These are phyloP conservation scores for Tachina grossa DNA, from an alignment of 2,888 invertebrate species.

Conservation along the genomic window DNA sequence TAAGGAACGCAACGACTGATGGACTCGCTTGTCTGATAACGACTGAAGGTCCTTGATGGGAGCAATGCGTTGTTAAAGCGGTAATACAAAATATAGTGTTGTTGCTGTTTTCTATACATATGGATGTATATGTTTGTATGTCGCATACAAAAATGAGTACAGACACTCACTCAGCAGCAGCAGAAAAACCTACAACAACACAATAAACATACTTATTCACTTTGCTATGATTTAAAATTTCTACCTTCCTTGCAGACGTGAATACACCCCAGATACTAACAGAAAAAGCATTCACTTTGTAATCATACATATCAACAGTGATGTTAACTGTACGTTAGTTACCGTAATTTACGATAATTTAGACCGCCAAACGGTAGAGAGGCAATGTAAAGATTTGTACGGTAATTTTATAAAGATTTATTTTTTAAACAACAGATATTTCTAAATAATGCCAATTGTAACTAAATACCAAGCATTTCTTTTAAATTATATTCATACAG, in stretches of 20 bases:
- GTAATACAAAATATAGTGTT: slow-evolving; percentile 56
- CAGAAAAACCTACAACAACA: slow-evolving; percentile 49
- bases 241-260: slow-evolving; percentile 51
- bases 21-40: slow-evolving; percentile 82
- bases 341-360: too few species aligned
- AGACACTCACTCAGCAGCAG: slow-evolving; percentile 32
- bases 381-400: too few species aligned
- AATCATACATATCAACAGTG: background rate
- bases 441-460: too few species aligned
- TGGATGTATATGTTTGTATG: slow-evolving; percentile 21
- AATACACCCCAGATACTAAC: slow-evolving; percentile 60
- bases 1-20: slow-evolving; percentile 82
- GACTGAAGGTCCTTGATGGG: slow-evolving; percentile 80
- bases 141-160: slow-evolving; percentile 40
- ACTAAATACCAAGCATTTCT: too few species aligned
- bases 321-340: too few species aligned
- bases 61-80: slow-evolving; percentile 74
- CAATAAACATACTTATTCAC: slow-evolving; percentile 65
- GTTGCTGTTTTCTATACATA: slow-evolving; percentile 37
- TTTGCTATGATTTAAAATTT: slow-evolving; percentile 60
- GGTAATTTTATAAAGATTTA: too few species aligned
- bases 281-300: slow-evolving; percentile 64
- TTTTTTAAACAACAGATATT: too few species aligned
- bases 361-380: too few species aligned
- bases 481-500: too few species aligned